Evolutionary conservation across 2,113 vertebrate genomes (phyloP), one percentile per base, ranked within the genome.

Genomic region (Prietella phreatophila): DNA sequence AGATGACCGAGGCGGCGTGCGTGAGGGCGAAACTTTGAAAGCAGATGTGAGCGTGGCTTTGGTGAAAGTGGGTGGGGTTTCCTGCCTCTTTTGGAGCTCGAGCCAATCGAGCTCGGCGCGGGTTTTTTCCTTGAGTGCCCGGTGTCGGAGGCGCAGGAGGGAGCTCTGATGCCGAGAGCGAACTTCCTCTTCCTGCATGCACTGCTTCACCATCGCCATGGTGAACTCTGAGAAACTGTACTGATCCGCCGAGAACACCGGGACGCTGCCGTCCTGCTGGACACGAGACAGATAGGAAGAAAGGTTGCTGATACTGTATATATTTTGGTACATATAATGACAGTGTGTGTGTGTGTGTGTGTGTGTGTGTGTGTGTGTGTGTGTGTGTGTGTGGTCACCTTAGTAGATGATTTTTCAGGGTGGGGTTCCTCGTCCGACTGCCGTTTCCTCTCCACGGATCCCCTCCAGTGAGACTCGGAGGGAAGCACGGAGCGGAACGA

Each of bases 151-250:
- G 36, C 94, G 96, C 85, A 99, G 94, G 19, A 99, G 93, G 0
- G 98, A 97, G 88, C 96, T 97, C 90, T 99, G 98, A 91, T 99
- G 98, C 91, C 97, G 97, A 17, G 98, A 96, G 36, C 98, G 93
- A 87, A 99, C 96, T 88, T 99, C 98, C 88, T 99, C 97, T 80
- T 99, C 98, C 78, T 97, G 97, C 98, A 99, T 99, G 90, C 99
- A 98, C 89, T 99, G 98, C 4, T 97, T 96, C 20, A 99, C 98
- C 97, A 99, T 98, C 91, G 97, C 97, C 98, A 99, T 99, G 6
- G 98, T 99, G 93, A 99, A 99, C 90, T 96, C 97, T 15, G 97
- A 98, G 92, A 99, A 99, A 92, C 97, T 98, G 65, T 98, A 96
- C 85, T 99, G 97, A 0, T 96, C 98, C 39, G 96, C 95, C 47